Conservation (phyloP, 2,797 vertebrate genomes). For the Denticeps clupeoides region DNA sequence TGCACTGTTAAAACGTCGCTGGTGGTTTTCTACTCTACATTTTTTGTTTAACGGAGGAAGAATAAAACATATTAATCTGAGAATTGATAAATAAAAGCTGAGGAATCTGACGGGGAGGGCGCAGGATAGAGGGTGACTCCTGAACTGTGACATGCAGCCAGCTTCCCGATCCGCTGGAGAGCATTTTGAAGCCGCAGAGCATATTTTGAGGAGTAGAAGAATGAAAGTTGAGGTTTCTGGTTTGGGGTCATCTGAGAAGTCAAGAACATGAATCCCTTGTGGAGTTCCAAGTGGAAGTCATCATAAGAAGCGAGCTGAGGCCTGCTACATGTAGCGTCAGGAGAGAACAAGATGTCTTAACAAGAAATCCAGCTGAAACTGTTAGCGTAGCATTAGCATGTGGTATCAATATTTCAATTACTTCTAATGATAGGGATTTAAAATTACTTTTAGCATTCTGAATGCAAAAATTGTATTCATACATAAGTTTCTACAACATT, state of each 20-base stretch:
- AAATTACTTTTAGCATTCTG: no score
- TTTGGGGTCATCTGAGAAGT: slow-evolving; percentile 59
- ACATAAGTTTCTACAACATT: no score
- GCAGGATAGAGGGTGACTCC: slow-evolving; percentile 23
- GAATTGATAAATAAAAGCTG: slow-evolving; percentile 17
- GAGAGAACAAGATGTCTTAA: slow-evolving; percentile 21
- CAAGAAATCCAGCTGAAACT: no score
- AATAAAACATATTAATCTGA: slow-evolving; percentile 3
- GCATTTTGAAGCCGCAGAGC: slow-evolving; percentile 44
- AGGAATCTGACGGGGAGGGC: slow-evolving; percentile 7
- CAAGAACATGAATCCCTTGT: slow-evolving; percentile 56
- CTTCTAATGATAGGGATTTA: no score
- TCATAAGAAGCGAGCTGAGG: slow-evolving; percentile 36
- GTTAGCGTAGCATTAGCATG: no score
- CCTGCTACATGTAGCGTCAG: neutral
- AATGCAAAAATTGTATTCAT: no score
- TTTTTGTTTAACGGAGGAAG: neutral
- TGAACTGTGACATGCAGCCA: slow-evolving; percentile 23
- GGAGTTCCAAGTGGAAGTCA: slow-evolving; percentile 56
- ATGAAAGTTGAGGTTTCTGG: slow-evolving; percentile 58
- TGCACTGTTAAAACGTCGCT: no score
- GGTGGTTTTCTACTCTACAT: no score
- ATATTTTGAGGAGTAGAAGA: slow-evolving; percentile 58
- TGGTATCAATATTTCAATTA: no score
- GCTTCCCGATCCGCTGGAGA: slow-evolving; percentile 46